Conservation (phyloP, 2,797 vertebrate species). For the Rhodeus uyekii region DNA sequence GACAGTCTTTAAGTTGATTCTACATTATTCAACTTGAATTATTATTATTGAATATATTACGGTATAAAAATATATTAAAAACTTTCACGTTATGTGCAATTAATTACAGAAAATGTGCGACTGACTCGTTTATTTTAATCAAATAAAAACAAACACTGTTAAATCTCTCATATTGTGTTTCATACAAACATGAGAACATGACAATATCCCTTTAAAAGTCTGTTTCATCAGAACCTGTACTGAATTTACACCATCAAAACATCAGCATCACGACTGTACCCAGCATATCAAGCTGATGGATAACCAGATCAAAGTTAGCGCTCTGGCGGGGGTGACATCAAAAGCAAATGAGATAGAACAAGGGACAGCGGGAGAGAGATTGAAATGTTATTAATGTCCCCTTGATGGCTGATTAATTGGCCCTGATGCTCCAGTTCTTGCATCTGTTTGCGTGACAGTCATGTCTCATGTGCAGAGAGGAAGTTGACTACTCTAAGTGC, state of each 20-base stretch:
- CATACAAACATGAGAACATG: background rate
- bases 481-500: conserved; percentile 11
- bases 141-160: background rate
- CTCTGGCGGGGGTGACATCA: conserved; percentile 17
- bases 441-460: background rate
- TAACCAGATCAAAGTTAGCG: conserved; percentile 27
- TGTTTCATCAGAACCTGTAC: background rate
- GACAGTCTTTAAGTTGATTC: too few relatives aligned
- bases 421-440: conserved; percentile 1
- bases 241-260: conserved; percentile 31
- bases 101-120: too few relatives aligned
- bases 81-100: too few relatives aligned
- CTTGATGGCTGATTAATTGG: conserved; percentile 47
- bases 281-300: conserved; percentile 28
- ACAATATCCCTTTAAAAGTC: background rate
- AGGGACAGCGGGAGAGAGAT: conserved; percentile 36
- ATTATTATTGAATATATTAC: too few relatives aligned
- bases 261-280: background rate
- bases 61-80: too few relatives aligned
- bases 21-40: too few relatives aligned
- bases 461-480: background rate
- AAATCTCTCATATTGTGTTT: background rate
- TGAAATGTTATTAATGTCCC: conserved; percentile 40
- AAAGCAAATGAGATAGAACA: conserved; percentile 37
- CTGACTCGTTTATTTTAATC: too few relatives aligned